A percentile compares a stretch with the other conserved stretches of the same genome.
These are phyloP conservation scores for Lasioglossum vierecki DNA, from an alignment of 2,888 invertebrate genomes.

Conservation along the genomic window DNA sequence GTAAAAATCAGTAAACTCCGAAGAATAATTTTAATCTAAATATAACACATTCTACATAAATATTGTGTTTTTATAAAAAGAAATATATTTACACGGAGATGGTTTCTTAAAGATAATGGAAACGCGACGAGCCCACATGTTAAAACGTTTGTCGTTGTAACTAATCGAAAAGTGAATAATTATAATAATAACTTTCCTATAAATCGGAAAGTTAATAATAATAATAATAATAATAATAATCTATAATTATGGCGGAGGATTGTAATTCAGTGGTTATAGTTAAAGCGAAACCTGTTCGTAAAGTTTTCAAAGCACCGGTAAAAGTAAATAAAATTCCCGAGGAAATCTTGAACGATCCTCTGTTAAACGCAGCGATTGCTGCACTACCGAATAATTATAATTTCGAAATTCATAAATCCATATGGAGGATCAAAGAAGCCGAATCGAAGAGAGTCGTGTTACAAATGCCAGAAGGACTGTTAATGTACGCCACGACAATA, in stretches of 20 bases:
- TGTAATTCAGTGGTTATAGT: constrained; percentile 85
- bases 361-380: constrained; percentile 89
- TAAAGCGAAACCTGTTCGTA: constrained; percentile 91
- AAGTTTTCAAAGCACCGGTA: constrained; percentile 90
- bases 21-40: neutral
- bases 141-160: neutral
- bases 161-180: neutral
- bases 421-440: constrained; percentile 96
- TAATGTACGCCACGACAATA: constrained; percentile 96
- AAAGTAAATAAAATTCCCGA: constrained; percentile 93
- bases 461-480: constrained; percentile 98
- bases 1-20: neutral
- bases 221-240: constrained; percentile 17
- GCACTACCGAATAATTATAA: constrained; percentile 96
- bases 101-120: neutral
- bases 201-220: neutral
- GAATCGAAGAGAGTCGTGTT: constrained; percentile 95
- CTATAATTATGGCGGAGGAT: constrained; percentile 55
- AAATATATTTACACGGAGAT: neutral
- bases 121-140: constrained; percentile 4
- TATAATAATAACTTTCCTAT: neutral
- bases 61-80: neutral
- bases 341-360: constrained; percentile 90
- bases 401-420: constrained; percentile 98
- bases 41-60: neutral